Evolutionary conservation across 2,888 invertebrate species (phyloP).

Genomic region (Drosophila niveifrons): DNA sequence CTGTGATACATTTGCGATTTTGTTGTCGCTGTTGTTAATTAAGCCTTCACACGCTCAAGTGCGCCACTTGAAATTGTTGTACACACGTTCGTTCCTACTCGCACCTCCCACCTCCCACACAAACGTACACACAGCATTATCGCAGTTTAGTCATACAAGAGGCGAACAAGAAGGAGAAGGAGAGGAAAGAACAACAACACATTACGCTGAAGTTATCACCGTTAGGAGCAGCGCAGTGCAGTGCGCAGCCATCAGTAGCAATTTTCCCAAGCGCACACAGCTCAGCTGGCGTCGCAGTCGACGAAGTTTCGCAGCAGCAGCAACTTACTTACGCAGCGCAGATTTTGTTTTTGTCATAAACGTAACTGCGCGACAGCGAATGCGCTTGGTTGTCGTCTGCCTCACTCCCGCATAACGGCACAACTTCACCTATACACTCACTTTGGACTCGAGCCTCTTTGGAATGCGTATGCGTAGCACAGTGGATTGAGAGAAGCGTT

Average conservation of each 20-base stretch:
- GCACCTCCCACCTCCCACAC: conserved; percentile 3
- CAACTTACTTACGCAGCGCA: conserved; percentile 19
- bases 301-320: conserved; percentile 20
- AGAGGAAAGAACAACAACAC: conserved; percentile 23
- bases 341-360: conserved; percentile 39
- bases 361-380: conserved; percentile 35
- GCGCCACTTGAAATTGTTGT: conserved; percentile 58
- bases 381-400: conserved; percentile 24
- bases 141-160: conserved; percentile 30
- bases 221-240: conserved; percentile 29
- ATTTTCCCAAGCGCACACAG: conserved; percentile 31
- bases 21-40: conserved; percentile 65
- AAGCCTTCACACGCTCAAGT: conserved; percentile 75
- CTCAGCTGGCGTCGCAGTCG: conserved; percentile 13
- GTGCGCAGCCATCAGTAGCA: conserved; percentile 22
- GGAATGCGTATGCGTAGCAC: conserved; percentile 30
- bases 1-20: conserved; percentile 65
- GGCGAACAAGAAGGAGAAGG: conserved; percentile 18
- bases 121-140: conserved; percentile 33
- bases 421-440: conserved; percentile 34
- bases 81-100: conserved; percentile 20
- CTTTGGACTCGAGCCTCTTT: conserved; percentile 18
- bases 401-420: conserved; percentile 28
- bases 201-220: conserved; percentile 35
- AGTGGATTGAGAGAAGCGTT: conserved; percentile 9